Conservation (phyloP, 2,797 vertebrate genomes). For the Hydrocynus forskahlii region DNA sequence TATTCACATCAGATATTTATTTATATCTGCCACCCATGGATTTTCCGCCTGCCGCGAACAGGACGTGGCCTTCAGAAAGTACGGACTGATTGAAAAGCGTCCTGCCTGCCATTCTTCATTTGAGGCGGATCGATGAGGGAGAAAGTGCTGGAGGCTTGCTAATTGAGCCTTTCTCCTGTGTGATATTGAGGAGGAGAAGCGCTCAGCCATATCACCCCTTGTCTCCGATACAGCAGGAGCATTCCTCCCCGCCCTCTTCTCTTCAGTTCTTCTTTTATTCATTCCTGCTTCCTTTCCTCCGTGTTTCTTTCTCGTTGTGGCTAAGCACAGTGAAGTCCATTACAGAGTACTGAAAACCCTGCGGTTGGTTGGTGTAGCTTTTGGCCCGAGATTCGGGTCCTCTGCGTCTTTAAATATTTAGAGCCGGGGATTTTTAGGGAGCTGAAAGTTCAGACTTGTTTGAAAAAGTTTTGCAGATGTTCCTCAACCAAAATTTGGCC, state of each 20-base stretch:
- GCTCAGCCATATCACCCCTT: slow-evolving; percentile 71
- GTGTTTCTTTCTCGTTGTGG: slow-evolving; percentile 14
- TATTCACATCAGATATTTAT: slow-evolving; percentile 44
- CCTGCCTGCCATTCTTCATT: slow-evolving; percentile 80
- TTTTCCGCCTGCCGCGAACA: slow-evolving; percentile 43
- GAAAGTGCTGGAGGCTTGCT: slow-evolving; percentile 77
- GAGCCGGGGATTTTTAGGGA: slow-evolving; percentile 18
- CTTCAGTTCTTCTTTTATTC: not conserved
- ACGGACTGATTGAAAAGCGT: slow-evolving; percentile 77
- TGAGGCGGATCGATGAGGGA: slow-evolving; percentile 78
- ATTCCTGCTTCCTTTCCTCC: slow-evolving; percentile 19
- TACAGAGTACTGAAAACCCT: slow-evolving; percentile 30
- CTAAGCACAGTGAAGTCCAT: slow-evolving; percentile 42
- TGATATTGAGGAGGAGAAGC: slow-evolving; percentile 75
- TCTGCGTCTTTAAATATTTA: slow-evolving; percentile 39
- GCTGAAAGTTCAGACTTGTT: slow-evolving; percentile 33
- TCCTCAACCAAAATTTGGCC: not conserved
- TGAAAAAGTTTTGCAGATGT: slow-evolving; percentile 38
- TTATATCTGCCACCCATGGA: slow-evolving; percentile 61
- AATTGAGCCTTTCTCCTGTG: slow-evolving; percentile 80
- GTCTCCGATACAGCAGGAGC: slow-evolving; percentile 53
- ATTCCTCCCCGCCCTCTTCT: not conserved
- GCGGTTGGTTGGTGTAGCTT: not conserved
- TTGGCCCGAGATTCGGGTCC: slow-evolving; percentile 20
- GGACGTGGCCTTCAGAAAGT: slow-evolving; percentile 47